These are phyloP conservation scores for Cephonodes hylas DNA, from an alignment of 2,888 invertebrate genomes.

Conservation along the genomic window DNA sequence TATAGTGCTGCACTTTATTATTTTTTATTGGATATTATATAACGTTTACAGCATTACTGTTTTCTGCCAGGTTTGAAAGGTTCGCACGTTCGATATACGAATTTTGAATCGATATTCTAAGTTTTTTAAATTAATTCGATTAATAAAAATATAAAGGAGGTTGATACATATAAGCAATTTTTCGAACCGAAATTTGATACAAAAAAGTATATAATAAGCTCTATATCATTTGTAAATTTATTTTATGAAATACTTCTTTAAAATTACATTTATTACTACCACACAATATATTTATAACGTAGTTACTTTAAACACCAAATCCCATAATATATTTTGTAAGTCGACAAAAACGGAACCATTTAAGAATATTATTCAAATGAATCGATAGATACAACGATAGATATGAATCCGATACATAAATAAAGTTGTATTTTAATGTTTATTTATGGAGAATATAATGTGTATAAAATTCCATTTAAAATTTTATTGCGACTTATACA, in stretches of 20 bases:
- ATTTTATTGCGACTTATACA: conserved; percentile 5
- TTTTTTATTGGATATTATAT: not conserved
- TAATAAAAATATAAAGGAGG: too few species aligned
- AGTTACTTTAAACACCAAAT: not conserved
- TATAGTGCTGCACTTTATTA: not conserved
- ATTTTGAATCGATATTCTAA: not conserved
- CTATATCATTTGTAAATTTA: too few species aligned
- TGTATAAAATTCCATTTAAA: conserved; percentile 1
- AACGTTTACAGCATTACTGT: not conserved
- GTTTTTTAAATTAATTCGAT: not conserved
- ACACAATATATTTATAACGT: too few species aligned
- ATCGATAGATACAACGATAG: conserved; percentile 11
- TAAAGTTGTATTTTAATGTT: conserved; percentile 9
- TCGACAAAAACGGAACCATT: conserved; percentile 4
- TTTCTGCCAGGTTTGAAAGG: not conserved
- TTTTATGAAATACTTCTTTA: too few species aligned
- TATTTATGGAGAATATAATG: conserved; percentile 13
- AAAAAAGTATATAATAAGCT: too few species aligned
- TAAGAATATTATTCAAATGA: conserved; percentile 11
- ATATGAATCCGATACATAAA: conserved; percentile 6
- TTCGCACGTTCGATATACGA: not conserved
- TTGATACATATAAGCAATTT: too few species aligned
- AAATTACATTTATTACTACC: too few species aligned
- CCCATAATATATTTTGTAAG: not conserved
- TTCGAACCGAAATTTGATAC: too few species aligned